phyloP scores from a whole-genome alignment of 2,113 vertebrate species.

The Myrmophylax atrothorax region DNA sequence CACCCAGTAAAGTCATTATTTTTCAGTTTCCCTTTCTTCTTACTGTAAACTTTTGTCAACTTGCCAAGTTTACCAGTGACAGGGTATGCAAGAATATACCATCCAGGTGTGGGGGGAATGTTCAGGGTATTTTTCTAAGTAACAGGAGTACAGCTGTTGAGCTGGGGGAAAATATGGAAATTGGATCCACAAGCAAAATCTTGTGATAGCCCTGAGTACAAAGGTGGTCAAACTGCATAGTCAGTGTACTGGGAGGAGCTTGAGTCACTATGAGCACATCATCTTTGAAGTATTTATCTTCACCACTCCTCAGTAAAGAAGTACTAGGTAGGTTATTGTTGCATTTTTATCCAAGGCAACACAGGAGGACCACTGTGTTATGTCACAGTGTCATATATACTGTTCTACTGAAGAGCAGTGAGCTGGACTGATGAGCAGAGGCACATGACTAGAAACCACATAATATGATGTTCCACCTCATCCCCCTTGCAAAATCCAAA shows the following conservation, averaged over 20 bases:
- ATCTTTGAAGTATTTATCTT: not conserved
- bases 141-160: not conserved
- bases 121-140: not conserved
- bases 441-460: not conserved
- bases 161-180: not conserved
- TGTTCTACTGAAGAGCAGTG: not conserved
- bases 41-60: not conserved
- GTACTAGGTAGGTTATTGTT: not conserved
- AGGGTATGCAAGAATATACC: not conserved
- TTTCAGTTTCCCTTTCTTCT: not conserved
- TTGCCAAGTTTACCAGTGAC: not conserved
- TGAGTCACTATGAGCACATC: not conserved
- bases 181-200: not conserved
- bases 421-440: not conserved
- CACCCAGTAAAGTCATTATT: not conserved
- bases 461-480: rapidly evolving
- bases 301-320: not conserved
- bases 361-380: not conserved
- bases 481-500: not conserved
- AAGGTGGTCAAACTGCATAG: not conserved
- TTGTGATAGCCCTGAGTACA: not conserved
- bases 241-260: not conserved
- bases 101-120: not conserved
- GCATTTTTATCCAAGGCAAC: not conserved
- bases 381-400: not conserved